Evolutionary conservation across 92 coral and sea anemone species (phyloP).

Genomic region (Actinernus sp.): DNA sequence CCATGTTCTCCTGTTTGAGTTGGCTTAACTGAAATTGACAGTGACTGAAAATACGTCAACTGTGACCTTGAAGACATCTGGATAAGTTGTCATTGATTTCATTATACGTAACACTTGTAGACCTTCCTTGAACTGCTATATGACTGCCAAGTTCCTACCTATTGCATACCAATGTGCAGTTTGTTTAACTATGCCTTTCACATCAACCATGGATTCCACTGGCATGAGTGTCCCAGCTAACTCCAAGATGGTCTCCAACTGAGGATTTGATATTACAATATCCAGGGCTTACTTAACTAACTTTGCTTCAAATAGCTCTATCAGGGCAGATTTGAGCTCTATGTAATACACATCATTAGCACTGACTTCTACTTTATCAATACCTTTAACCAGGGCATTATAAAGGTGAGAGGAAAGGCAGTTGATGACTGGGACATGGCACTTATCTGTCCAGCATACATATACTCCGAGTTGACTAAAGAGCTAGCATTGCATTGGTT

Average conservation of each 20-base stretch:
- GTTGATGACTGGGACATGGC: conserved; percentile 71
- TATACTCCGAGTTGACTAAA: too few species aligned
- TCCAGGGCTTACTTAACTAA: conserved; percentile 43
- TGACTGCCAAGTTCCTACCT: conserved; percentile 59
- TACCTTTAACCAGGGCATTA: conserved; percentile 64
- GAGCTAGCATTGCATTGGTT: too few species aligned
- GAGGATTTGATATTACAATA: conserved; percentile 38
- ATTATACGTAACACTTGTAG: conserved; percentile 55
- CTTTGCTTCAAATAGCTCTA: conserved; percentile 34
- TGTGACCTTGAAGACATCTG: conserved; percentile 48
- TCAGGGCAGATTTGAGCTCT: conserved; percentile 50
- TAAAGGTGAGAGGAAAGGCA: conserved; percentile 57
- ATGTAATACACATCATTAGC: conserved; percentile 60
- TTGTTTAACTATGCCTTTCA: conserved; percentile 49
- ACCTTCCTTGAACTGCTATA: conserved; percentile 63
- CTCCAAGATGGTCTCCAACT: conserved; percentile 51
- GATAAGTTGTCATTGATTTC: conserved; percentile 45
- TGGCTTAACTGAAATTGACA: conserved; percentile 54
- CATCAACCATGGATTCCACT: conserved; percentile 28
- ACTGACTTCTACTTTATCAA: conserved; percentile 30
- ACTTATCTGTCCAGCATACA: conserved; percentile 67
- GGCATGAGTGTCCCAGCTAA: conserved; percentile 50
- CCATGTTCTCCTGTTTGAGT: conserved; percentile 57
- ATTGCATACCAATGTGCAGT: conserved; percentile 68
- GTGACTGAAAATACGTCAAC: conserved; percentile 22